These are phyloP conservation scores for Dicentrarchus labrax DNA, from an alignment of 2,113 vertebrate genomes.

Conservation along the genomic window DNA sequence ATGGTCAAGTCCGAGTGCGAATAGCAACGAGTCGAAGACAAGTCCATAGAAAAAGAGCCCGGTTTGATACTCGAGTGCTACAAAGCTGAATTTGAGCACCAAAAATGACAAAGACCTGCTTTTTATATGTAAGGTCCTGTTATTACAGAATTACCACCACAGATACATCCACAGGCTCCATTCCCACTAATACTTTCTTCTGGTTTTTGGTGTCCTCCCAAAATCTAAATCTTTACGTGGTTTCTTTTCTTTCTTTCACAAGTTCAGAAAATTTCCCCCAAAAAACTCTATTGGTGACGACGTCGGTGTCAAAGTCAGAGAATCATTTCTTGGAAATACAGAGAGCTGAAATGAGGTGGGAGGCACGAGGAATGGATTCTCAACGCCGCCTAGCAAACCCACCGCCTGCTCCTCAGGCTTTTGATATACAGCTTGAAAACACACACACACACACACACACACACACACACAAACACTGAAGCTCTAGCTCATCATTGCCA, in stretches of 20 bases:
- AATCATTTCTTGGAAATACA: constrained; percentile 73
- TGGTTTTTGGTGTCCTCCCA: background rate
- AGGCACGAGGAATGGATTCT: constrained; percentile 77
- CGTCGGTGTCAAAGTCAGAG: constrained; percentile 64
- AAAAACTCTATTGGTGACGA: constrained; percentile 34
- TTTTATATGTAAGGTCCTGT: background rate
- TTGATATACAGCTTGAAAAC: constrained; percentile 58
- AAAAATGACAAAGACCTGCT: background rate
- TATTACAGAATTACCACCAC: background rate
- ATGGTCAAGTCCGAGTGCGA: too few species aligned
- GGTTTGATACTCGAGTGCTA: too few species aligned
- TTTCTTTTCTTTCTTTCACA: constrained; percentile 34
- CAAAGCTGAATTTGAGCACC: background rate
- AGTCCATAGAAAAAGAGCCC: too few species aligned
- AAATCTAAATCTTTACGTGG: background rate
- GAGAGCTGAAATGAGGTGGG: constrained; percentile 66
- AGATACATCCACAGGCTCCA: background rate
- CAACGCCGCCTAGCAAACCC: constrained; percentile 53
- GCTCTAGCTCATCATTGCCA: constrained; percentile 71
- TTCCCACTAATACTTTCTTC: background rate
- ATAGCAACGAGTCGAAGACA: too few species aligned
- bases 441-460: constrained; percentile 44
- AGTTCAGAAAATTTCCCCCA: constrained; percentile 28
- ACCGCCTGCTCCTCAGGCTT: constrained; percentile 66
- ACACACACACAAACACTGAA: constrained; percentile 26